Base-by-base conservation (phyloP, 2,113 vertebrate species). In the Erpornis zantholeuca region DNA sequence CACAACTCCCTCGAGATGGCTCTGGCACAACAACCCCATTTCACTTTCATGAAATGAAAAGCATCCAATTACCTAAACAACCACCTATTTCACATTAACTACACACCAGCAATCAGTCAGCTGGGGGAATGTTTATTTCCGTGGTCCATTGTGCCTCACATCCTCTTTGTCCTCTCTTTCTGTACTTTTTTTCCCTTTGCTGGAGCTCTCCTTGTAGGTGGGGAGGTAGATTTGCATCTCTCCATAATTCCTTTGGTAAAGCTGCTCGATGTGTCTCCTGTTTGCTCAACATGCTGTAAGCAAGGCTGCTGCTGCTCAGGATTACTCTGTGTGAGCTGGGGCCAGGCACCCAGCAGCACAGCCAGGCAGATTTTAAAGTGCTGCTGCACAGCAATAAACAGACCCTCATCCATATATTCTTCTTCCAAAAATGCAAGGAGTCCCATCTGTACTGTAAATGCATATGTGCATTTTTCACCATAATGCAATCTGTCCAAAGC, bases 81-180 rank as follows among this genome's bases (percentile, higher is more conserved):
- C 88, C 88, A 96, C 95, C 92, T 97, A 96, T 95, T 97, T 92
- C 95, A 91, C 94, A 94, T 97, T 97, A 97, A 97, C 97, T 96
- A 97, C 90, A 86, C 95, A 90, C 84, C 94, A 94, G 83, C 71
- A 71, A 95, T 96, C 94, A 91, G 96, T 95, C 92, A 94, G 69
- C 52, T 90, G 90, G 86, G 93, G 85, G 73, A 93, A 92, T 9
- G 31, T 69, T 95, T 86, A 54, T 91, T 97, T 90, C 76, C 29
- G 61, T 11, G 28, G 50, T 64, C 73, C 76, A 35, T 50, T 12
- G 9, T 23, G 53, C 40, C 68, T 92, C 78, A 68, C 87, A 83
- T 87, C 89, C 76, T 95, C 85, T 88, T 78, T 93, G 88, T 89
- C 65, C 69, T 77, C 82, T 64, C 71, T 40, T 44, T 22, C 36